Evolutionary conservation across 1,140 invertebrate genomes (phyloP).

Genomic region (Paralvinella palmiformis): DNA sequence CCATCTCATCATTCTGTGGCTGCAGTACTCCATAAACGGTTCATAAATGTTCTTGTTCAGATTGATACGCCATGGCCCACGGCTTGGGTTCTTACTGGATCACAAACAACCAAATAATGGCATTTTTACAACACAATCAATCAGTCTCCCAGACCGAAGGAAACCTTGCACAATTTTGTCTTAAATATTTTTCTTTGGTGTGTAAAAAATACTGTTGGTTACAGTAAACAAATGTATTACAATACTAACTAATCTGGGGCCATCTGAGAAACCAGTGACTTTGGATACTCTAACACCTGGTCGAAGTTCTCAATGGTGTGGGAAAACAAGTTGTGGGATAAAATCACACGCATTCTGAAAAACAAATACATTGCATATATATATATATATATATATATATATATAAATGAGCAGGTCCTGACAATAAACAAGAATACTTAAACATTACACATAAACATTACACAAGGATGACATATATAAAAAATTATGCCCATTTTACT

Average conservation of each 20-base stretch:
- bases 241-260: constrained; percentile 55
- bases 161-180: too few relatives aligned
- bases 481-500: too few relatives aligned
- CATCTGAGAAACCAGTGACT: constrained; percentile 62
- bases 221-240: constrained; percentile 6
- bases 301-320: constrained; percentile 62
- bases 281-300: constrained; percentile 68
- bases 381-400: background rate
- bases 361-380: too few relatives aligned
- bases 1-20: constrained; percentile 67
- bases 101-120: background rate
- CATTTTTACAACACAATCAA: background rate
- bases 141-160: too few relatives aligned
- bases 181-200: too few relatives aligned
- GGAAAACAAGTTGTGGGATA: constrained; percentile 52
- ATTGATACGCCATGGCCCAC: constrained; percentile 55
- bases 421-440: background rate
- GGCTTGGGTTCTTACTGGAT: constrained; percentile 51
- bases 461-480: too few relatives aligned
- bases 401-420: background rate
- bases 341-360: constrained; percentile 33
- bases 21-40: constrained; percentile 74
- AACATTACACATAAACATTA: background rate
- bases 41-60: constrained; percentile 65
- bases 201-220: background rate